phyloP scores from a whole-genome alignment of 2,888 invertebrate genomes.

The Ecdyonurus torrentis region DNA sequence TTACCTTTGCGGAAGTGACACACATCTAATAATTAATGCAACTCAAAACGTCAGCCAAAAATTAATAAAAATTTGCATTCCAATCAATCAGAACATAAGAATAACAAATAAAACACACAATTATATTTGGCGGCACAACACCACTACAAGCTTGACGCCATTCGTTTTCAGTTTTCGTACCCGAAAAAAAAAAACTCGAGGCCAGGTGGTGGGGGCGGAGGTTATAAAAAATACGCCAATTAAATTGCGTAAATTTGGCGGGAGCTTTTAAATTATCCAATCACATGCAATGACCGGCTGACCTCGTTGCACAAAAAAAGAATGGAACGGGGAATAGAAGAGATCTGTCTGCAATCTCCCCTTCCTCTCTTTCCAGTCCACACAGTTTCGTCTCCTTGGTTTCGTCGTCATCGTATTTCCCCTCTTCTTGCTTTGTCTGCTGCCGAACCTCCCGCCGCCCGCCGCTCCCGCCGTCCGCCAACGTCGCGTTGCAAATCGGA shows the following conservation, averaged over 20 bases:
- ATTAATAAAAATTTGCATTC: neutral
- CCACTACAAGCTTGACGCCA: neutral
- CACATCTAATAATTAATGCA: neutral
- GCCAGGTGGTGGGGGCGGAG: neutral
- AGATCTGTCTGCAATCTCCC: neutral
- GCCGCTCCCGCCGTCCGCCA: no score
- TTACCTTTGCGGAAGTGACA: neutral
- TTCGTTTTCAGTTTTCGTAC: neutral
- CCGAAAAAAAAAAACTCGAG: neutral
- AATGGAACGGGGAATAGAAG: neutral
- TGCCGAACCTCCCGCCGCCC: neutral
- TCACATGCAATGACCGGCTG: neutral
- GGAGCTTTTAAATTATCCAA: neutral
- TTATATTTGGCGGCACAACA: neutral
- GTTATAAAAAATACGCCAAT: neutral
- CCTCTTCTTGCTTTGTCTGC: neutral
- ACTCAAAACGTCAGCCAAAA: neutral
- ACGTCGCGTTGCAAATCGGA: no score
- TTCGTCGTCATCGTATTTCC: no score
- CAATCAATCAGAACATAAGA: neutral
- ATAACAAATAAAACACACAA: neutral
- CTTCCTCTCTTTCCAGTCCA: no score
- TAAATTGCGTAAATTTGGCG: neutral
- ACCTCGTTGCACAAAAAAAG: neutral
- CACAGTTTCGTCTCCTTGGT: no score